Evolutionary conservation across 1,140 invertebrate species (phyloP), one percentile per base, ranked within the genome.

Genomic region (Acyrthosiphon pisum): DNA sequence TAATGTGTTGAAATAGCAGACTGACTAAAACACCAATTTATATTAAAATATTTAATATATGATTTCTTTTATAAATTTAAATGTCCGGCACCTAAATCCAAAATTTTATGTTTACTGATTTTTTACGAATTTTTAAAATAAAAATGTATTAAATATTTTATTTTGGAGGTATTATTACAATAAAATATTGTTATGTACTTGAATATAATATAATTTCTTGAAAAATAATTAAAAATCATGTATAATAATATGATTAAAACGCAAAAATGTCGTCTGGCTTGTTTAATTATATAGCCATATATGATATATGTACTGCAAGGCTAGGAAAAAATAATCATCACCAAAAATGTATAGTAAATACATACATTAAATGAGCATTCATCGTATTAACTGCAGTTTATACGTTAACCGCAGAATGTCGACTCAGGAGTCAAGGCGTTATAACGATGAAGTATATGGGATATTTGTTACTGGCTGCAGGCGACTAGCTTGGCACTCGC

Each of bases 401-500:
- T 2, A 6, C 50, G 20, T 53, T 76, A 76, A 76, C 6, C 14
- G 14, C 14, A 18, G 6, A n/a, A 76, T 76, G n/a, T 76, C 30
- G n/a, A 68, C 30, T 68, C 11, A 18, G 60, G 30, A 68, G 60
- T 68, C 11, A 30, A 76, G 14, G 60, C 22, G 30, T 60, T 60
- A 60, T 30, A 44, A 23, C 30, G 6, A 50, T 89, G 46, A 50
- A 87, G 11, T 88, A 48, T 22, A 48, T 8, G 18, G 26, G 53
- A 30, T 44, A 44, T 60, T 68, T 68, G 30, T 60, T 68, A 68
- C 89, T 22, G 53, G 89, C 2, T 35, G 11, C 56, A 23, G 30
- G 37, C 22, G 91, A 92, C 84, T 92, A 92, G 84, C 46, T 35
- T 23, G 48, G 37, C 37, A 56, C 30, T 86, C 81, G 46, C 23